phyloP scores from a whole-genome alignment of 2,113 vertebrate species.

The Tachycineta bicolor region DNA sequence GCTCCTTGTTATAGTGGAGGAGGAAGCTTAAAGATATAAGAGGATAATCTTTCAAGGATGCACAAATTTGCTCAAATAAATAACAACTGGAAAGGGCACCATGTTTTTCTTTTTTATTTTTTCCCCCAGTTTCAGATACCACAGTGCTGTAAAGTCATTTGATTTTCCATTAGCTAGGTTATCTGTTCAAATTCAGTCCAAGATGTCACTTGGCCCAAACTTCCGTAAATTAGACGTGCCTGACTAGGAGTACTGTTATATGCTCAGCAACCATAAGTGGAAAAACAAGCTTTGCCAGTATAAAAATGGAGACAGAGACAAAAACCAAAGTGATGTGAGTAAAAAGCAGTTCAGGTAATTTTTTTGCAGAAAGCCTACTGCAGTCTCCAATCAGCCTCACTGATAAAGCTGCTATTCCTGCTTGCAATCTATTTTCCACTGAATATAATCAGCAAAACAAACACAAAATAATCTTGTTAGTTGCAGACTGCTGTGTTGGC shows the following conservation, averaged over 20 bases:
- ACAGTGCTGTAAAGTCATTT: neutral
- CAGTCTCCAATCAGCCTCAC: neutral
- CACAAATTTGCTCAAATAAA: slow-evolving; percentile 19
- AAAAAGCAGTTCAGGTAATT: neutral
- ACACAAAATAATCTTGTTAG: slow-evolving; percentile 70
- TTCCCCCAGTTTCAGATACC: too few species aligned
- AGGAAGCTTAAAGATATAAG: neutral
- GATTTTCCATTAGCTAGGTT: neutral
- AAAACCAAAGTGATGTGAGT: neutral
- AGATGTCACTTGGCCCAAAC: neutral
- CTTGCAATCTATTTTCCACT: slow-evolving; percentile 33
- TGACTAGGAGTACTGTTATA: neutral
- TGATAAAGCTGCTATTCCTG: slow-evolving; percentile 15
- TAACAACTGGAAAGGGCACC: neutral
- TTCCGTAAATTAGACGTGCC: neutral
- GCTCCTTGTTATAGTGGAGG: neutral
- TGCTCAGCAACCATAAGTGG: neutral
- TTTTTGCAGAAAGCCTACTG: neutral
- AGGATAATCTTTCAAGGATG: slow-evolving; percentile 1
- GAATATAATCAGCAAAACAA: slow-evolving; percentile 67
- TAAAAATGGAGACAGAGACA: neutral
- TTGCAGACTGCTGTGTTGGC: slow-evolving; percentile 68
- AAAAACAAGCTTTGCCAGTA: neutral
- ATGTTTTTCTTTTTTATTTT: neutral
- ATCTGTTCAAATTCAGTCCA: neutral